These are phyloP conservation scores for Cossypha heuglini DNA, from an alignment of 2,797 vertebrate genomes.

Conservation along the genomic window DNA sequence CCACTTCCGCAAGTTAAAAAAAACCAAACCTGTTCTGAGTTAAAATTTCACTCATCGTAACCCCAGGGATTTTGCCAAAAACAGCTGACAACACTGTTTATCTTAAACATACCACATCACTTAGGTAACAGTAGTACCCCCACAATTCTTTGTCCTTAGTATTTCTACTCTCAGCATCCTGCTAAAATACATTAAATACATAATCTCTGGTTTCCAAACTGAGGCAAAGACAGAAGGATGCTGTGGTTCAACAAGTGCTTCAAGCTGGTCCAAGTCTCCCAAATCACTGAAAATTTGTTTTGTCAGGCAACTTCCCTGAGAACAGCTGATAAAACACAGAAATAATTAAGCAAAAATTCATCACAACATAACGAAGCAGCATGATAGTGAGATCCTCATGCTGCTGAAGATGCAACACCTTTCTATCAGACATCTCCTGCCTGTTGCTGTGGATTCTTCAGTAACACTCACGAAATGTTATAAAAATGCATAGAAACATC, in stretches of 20 bases:
- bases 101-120: slow-evolving; percentile 15
- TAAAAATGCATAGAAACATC: background rate
- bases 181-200: background rate
- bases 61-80: background rate
- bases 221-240: slow-evolving; percentile 2
- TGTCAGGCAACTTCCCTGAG: background rate
- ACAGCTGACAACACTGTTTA: slow-evolving; percentile 22
- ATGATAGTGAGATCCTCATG: background rate
- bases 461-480: background rate
- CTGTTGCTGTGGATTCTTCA: background rate
- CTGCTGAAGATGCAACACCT: background rate
- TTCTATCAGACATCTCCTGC: background rate
- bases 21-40: background rate
- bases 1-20: background rate
- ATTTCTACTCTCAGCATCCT: background rate
- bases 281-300: background rate
- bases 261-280: background rate
- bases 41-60: background rate
- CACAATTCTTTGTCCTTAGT: background rate
- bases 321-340: slow-evolving; percentile 31
- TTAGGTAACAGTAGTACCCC: background rate
- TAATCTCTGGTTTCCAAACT: background rate
- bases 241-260: slow-evolving; percentile 24
- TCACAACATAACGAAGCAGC: background rate
- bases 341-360: slow-evolving; percentile 31